Conservation (phyloP, 2,888 invertebrate species). For the Tetranychus truncatus region DNA sequence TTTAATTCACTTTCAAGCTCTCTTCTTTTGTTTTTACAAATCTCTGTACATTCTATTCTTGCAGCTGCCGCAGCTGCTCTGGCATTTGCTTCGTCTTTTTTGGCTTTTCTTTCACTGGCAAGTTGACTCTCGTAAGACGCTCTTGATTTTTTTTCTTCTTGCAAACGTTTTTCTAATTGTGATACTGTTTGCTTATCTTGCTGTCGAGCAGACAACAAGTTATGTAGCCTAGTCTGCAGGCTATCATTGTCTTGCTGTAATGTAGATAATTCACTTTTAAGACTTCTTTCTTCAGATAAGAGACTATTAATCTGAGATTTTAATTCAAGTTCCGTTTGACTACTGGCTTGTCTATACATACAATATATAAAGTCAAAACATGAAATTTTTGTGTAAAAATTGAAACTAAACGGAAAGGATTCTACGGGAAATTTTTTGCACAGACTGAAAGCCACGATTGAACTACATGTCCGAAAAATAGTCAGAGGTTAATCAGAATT, state of each 20-base stretch:
- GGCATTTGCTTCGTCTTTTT: slow-evolving; percentile 40
- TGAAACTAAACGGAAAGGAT: no score
- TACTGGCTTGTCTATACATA: slow-evolving; percentile 47
- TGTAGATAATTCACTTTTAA: slow-evolving; percentile 51
- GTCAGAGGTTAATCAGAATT: no score
- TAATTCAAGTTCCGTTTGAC: slow-evolving; percentile 51
- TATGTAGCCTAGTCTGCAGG: slow-evolving; percentile 62
- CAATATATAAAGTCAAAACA: no score
- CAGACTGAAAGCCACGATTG: no score
- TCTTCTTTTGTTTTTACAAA: slow-evolving; percentile 44
- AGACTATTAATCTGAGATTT: slow-evolving; percentile 46
- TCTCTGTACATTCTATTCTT: slow-evolving; percentile 44
- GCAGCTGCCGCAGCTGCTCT: slow-evolving; percentile 31
- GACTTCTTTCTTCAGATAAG: slow-evolving; percentile 47
- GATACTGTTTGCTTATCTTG: slow-evolving; percentile 57
- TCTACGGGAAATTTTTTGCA: no score
- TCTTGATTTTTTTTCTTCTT: slow-evolving; percentile 63
- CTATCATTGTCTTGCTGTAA: slow-evolving; percentile 71
- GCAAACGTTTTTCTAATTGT: slow-evolving; percentile 55
- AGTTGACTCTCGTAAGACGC: slow-evolving; percentile 53
- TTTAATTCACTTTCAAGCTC: slow-evolving; percentile 49
- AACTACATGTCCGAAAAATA: no score
- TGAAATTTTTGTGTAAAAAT: no score
- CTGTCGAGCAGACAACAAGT: slow-evolving; percentile 50
- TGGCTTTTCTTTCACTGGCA: slow-evolving; percentile 50